These are phyloP conservation scores for Leptopilina syphax DNA, from an alignment of 2,888 invertebrate species.

Conservation along the genomic window DNA sequence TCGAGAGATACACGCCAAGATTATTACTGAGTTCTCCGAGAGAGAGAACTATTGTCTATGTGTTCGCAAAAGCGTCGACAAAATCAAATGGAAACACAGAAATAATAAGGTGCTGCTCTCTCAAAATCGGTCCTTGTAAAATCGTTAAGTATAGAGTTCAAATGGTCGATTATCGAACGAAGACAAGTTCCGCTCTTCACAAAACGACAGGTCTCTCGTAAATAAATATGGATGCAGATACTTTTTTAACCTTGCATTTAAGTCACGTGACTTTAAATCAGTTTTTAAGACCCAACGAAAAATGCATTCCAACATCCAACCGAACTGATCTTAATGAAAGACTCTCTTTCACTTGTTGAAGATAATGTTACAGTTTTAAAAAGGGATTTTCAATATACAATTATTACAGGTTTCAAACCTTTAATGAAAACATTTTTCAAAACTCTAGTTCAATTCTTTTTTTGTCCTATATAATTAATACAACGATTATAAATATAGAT, in stretches of 20 bases:
- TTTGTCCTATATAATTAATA: too few species aligned
- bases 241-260: conserved; percentile 29
- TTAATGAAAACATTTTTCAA: background rate
- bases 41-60: conserved; percentile 32
- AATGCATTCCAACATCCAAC: conserved; percentile 12
- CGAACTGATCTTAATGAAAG: background rate
- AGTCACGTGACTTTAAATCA: conserved; percentile 29
- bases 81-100: conserved; percentile 64
- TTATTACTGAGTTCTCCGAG: conserved; percentile 59
- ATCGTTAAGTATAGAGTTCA: conserved; percentile 61
- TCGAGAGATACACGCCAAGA: conserved; percentile 66
- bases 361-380: conserved; percentile 25
- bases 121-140: conserved; percentile 61
- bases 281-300: conserved; percentile 16
- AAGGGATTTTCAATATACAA: background rate
- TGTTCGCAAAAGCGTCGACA: conserved; percentile 39
- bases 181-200: conserved; percentile 50
- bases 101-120: conserved; percentile 61
- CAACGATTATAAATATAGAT: too few species aligned
- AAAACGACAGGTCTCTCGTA: conserved; percentile 39
- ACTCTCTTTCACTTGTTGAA: background rate
- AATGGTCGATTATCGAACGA: conserved; percentile 57
- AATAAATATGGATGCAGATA: conserved; percentile 39
- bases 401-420: background rate
- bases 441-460: background rate